Conservation (phyloP, 2,113 vertebrate genomes). For the Melospiza melodia region DNA sequence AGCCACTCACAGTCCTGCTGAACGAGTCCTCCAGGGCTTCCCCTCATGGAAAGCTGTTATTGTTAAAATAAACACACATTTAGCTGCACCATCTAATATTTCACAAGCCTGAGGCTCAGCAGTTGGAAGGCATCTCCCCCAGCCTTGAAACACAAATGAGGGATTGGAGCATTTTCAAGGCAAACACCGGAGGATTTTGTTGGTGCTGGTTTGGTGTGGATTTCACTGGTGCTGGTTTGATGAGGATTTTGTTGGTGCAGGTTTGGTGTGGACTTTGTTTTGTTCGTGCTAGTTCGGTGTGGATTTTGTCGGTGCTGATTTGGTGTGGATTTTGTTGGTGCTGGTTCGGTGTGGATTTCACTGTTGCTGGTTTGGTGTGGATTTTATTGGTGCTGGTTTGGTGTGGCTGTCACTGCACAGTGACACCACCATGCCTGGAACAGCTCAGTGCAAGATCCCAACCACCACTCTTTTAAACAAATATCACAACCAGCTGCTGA, state of each 20-base stretch:
- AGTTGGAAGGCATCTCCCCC: conserved; percentile 35
- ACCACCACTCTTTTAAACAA: not conserved
- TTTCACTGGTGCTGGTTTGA: not conserved
- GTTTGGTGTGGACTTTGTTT: not conserved
- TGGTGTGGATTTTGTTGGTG: not conserved
- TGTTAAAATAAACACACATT: conserved; percentile 66
- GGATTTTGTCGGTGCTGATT: not conserved
- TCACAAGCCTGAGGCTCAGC: conserved; percentile 55
- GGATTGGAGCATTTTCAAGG: conserved; percentile 18
- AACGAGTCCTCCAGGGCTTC: conserved; percentile 24
- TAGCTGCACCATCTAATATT: conserved; percentile 48
- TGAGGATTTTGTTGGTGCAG: not conserved
- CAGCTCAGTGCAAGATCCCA: not conserved
- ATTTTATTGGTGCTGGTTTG: not conserved
- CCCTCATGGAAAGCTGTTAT: conserved; percentile 9
- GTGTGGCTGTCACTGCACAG: not conserved
- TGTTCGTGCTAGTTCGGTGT: not conserved
- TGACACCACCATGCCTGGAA: not conserved
- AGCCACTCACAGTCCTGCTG: not conserved
- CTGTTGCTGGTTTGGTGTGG: not conserved
- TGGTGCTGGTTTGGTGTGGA: not conserved
- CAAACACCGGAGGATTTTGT: not conserved
- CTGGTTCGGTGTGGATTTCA: not conserved
- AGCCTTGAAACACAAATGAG: not conserved
- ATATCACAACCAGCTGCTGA: not conserved